These are phyloP conservation scores for Gouania willdenowi DNA, from an alignment of 2,797 vertebrate genomes.

Conservation along the genomic window DNA sequence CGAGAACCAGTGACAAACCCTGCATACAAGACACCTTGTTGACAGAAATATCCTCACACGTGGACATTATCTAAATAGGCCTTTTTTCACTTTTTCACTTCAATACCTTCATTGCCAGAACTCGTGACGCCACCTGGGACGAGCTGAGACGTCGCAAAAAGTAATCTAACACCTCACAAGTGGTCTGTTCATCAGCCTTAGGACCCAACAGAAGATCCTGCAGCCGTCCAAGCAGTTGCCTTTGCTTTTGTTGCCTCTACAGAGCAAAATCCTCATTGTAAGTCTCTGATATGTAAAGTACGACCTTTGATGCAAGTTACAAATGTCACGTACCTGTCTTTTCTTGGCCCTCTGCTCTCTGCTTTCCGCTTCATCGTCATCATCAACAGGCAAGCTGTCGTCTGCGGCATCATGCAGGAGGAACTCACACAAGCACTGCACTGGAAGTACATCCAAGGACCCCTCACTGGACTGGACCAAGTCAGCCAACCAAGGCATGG, in stretches of 20 bases:
- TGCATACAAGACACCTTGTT: constrained; percentile 58
- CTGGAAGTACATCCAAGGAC: constrained; percentile 93
- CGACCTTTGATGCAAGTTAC: background rate
- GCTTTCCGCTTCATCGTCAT: constrained; percentile 93
- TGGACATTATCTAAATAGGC: too few species aligned
- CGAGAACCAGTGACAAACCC: constrained; percentile 94
- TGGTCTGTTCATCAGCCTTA: constrained; percentile 94
- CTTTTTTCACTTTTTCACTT: background rate
- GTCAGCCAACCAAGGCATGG: constrained; percentile 98
- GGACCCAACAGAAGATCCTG: constrained; percentile 94
- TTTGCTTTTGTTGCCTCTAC: constrained; percentile 95
- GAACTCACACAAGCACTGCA: constrained; percentile 97
- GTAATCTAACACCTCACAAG: constrained; percentile 96
- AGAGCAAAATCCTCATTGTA: background rate
- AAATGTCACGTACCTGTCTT: constrained; percentile 75
- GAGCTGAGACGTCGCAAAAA: constrained; percentile 95
- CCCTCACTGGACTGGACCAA: constrained; percentile 97
- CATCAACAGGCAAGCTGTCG: constrained; percentile 79
- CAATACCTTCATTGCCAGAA: constrained; percentile 93
- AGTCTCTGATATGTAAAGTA: background rate
- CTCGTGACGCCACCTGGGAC: constrained; percentile 92
- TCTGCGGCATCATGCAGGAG: constrained; percentile 94
- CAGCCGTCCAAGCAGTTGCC: constrained; percentile 90
- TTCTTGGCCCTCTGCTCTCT: constrained; percentile 94
- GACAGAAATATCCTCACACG: too few species aligned